Conservation (phyloP, 2,113 vertebrate species). For the Pterocles burchelli region DNA sequence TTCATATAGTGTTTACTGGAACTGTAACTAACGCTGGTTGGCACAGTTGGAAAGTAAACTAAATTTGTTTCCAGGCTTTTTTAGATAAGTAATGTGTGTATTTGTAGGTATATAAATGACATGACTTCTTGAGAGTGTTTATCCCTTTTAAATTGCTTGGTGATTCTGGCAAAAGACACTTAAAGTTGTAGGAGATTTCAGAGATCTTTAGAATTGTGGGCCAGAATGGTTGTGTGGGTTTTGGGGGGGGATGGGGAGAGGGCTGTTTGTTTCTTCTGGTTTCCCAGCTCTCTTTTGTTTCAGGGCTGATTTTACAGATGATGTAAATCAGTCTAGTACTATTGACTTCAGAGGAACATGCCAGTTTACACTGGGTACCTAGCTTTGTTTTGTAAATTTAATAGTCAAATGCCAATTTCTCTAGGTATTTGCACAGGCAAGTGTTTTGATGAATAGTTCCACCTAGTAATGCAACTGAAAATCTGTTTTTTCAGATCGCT, state of each 20-base stretch:
- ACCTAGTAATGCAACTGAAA: neutral
- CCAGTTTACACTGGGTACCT: neutral
- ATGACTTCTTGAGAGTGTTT: neutral
- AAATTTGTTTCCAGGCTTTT: neutral
- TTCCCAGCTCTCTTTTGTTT: neutral
- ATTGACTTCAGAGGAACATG: neutral
- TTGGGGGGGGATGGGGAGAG: accelerated
- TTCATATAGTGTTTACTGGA: neutral
- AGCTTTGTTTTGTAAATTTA: neutral
- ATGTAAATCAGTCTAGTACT: neutral
- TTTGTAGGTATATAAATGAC: neutral
- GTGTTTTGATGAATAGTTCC: neutral
- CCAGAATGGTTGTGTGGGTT: neutral
- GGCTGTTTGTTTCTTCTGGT: neutral
- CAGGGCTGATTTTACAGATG: neutral
- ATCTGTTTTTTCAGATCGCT: neutral
- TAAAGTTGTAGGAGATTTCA: neutral
- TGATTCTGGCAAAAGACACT: neutral
- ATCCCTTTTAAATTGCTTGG: neutral
- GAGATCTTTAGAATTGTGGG: neutral
- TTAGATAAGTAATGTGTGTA: neutral
- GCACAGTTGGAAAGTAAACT: neutral
- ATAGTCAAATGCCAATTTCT: accelerated
- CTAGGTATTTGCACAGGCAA: neutral
- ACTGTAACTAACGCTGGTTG: neutral